Evolutionary conservation across 2,113 vertebrate species (phyloP).

Genomic region (Paradisaea rubra): DNA sequence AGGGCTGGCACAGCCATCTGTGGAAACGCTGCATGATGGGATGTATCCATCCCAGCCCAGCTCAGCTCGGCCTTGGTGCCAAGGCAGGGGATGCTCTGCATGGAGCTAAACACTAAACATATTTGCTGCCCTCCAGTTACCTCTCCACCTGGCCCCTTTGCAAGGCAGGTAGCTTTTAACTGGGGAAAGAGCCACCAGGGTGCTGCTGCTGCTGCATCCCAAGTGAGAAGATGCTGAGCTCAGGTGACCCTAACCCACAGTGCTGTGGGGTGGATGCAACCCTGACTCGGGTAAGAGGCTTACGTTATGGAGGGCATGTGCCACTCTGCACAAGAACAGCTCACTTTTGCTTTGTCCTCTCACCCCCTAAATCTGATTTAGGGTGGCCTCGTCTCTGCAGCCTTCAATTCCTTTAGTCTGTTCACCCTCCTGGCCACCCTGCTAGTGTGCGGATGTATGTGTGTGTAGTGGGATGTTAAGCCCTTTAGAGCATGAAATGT

Average conservation of each 20-base stretch:
- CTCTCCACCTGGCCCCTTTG: not conserved
- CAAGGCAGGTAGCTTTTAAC: not conserved
- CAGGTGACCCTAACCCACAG: not conserved
- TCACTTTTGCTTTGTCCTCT: not conserved
- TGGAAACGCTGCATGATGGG: not conserved
- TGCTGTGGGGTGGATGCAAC: not conserved
- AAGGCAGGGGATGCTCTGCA: not conserved
- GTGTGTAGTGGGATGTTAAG: not conserved
- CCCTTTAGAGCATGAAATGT: conserved; percentile 39
- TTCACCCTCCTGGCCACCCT: not conserved
- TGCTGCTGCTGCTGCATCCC: not conserved
- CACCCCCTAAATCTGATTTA: not conserved
- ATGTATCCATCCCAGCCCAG: accelerated
- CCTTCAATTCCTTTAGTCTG: not conserved
- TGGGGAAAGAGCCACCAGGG: not conserved
- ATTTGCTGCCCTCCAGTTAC: not conserved
- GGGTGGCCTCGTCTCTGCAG: not conserved
- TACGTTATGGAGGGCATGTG: accelerated
- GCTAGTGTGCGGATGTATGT: not conserved
- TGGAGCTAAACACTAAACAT: not conserved
- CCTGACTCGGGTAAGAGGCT: not conserved
- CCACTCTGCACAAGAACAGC: not conserved
- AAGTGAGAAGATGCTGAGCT: not conserved
- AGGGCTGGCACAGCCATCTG: not conserved
- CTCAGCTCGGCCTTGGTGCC: not conserved